Conservation (phyloP, 1,140 invertebrate species). For the Rhynchophorus ferrugineus region DNA sequence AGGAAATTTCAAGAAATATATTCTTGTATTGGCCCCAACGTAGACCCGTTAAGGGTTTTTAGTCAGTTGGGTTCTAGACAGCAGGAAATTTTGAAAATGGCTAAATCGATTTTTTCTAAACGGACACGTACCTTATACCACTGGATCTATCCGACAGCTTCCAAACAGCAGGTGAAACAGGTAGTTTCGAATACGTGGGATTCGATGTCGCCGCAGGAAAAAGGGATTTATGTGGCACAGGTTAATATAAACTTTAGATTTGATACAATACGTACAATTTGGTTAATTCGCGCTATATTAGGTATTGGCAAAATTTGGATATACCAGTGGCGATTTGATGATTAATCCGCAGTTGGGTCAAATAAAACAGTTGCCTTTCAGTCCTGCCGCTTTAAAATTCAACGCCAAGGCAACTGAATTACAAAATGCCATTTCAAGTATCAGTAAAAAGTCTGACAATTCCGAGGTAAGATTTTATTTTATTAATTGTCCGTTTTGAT, state of each 20-base stretch:
- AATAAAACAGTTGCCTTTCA: constrained; percentile 24
- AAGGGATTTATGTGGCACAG: constrained; percentile 41
- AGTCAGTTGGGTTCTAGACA: constrained; percentile 18
- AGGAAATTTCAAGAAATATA: no score
- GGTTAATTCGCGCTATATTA: constrained; percentile 7
- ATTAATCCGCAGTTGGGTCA: constrained; percentile 38
- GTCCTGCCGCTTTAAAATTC: constrained; percentile 10
- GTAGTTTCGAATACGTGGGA: constrained; percentile 38
- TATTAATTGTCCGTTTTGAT: no score
- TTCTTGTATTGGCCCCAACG: not conserved
- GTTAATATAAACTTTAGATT: constrained; percentile 20
- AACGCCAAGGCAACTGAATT: constrained; percentile 18
- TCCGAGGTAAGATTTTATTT: not conserved
- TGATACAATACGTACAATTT: not conserved
- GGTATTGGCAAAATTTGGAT: constrained; percentile 37
- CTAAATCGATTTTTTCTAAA: constrained; percentile 40
- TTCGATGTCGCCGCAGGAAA: constrained; percentile 32
- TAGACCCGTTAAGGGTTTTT: not conserved
- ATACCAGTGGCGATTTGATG: constrained; percentile 34
- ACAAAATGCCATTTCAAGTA: constrained; percentile 26
- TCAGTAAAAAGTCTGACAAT: constrained; percentile 9
- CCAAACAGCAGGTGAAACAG: constrained; percentile 37
- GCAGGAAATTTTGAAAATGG: constrained; percentile 37
- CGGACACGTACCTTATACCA: constrained; percentile 41
- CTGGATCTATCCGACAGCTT: constrained; percentile 39